phyloP scores from a whole-genome alignment of 2,888 invertebrate genomes.

The Agriopis leucophaearia region DNA sequence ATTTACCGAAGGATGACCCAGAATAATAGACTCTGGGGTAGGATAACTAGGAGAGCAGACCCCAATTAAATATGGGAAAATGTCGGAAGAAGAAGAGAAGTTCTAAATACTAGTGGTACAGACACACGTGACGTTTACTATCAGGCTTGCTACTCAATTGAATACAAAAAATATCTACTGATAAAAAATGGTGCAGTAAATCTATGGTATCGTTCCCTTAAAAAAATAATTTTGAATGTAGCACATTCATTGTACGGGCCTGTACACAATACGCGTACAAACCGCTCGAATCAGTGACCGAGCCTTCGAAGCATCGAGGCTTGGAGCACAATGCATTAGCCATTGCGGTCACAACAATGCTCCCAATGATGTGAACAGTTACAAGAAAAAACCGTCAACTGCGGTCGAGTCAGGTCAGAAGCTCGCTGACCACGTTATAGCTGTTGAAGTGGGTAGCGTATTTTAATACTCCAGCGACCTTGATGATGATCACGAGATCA shows the following conservation, averaged over 20 bases:
- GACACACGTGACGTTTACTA: no score
- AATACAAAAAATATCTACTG: no score
- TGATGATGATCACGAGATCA: background rate
- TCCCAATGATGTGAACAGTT: constrained; percentile 36
- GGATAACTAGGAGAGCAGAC: no score
- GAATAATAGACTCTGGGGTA: no score
- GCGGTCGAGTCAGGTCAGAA: background rate
- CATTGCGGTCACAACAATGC: constrained; percentile 39
- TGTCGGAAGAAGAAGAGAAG: no score
- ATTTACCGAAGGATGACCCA: no score
- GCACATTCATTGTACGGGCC: constrained; percentile 16
- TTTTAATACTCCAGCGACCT: background rate
- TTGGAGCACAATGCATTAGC: constrained; percentile 31
- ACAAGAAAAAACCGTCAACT: constrained; percentile 27
- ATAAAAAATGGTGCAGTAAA: background rate
- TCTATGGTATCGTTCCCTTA: background rate
- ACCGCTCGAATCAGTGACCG: constrained; percentile 21
- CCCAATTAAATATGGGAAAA: no score
- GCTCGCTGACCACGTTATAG: constrained; percentile 12
- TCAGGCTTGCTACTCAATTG: no score
- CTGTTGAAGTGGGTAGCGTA: constrained; percentile 8
- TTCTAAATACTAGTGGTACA: no score
- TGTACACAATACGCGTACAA: constrained; percentile 29
- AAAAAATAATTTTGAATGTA: constrained; percentile 17
- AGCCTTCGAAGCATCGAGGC: constrained; percentile 1